These are phyloP conservation scores for Drosophila malerkotliana DNA, from an alignment of 1,140 invertebrate genomes.

Conservation along the genomic window DNA sequence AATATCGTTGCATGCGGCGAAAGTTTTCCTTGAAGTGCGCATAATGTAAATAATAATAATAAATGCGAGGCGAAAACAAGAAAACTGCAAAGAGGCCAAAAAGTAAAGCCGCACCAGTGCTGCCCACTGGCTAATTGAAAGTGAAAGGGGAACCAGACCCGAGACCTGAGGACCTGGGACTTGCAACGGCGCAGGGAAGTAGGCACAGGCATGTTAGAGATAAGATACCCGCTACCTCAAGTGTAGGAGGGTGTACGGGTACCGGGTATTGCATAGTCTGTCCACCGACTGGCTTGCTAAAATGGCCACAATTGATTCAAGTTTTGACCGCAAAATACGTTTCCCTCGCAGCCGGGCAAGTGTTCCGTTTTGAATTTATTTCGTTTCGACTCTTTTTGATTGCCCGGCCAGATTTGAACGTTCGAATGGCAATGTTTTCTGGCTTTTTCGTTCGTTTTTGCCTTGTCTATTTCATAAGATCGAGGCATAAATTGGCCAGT, in stretches of 20 bases:
- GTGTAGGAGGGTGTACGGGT: no score
- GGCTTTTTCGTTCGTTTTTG: not conserved
- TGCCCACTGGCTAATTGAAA: constrained; percentile 72
- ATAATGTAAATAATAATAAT: constrained; percentile 67
- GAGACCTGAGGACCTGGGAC: constrained; percentile 1
- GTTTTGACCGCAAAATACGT: constrained; percentile 5
- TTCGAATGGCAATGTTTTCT: constrained; percentile 8
- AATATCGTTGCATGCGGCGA: constrained; percentile 51
- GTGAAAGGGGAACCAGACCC: constrained; percentile 54
- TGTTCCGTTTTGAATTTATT: constrained; percentile 30
- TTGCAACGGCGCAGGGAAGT: constrained; percentile 5
- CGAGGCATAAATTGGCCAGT: constrained; percentile 26
- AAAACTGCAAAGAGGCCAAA: constrained; percentile 52
- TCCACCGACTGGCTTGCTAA: no score
- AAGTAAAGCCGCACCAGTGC: constrained; percentile 21
- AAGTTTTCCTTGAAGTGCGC: constrained; percentile 69
- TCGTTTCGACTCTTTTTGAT: constrained; percentile 29
- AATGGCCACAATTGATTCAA: not conserved
- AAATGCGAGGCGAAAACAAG: constrained; percentile 40
- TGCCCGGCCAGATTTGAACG: constrained; percentile 12
- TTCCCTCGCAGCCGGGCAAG: constrained; percentile 24
- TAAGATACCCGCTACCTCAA: not conserved
- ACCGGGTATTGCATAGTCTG: no score
- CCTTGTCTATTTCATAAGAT: constrained; percentile 34
- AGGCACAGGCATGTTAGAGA: not conserved